Evolutionary conservation across 30 jellyfish, hydroid and myxozoan species (phyloP).

Genomic region (Sanderia malayensis): DNA sequence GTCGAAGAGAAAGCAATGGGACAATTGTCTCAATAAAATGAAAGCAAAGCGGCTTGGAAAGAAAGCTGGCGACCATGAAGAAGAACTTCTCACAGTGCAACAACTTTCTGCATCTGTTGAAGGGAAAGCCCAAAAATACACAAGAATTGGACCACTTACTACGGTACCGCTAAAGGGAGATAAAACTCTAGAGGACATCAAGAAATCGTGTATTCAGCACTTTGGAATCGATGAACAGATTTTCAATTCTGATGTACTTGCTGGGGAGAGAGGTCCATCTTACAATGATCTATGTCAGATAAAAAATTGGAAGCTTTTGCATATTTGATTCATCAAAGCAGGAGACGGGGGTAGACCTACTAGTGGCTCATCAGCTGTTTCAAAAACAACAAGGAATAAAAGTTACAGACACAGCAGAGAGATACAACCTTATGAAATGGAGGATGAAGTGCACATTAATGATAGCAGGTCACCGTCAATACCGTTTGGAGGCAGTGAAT

Average conservation of each 20-base stretch:
- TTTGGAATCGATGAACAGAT: not conserved
- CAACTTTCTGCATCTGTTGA: slow-evolving; percentile 1
- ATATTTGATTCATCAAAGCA: not conserved
- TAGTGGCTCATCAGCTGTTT: not conserved
- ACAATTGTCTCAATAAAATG: too few relatives aligned
- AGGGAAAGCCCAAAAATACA: not conserved
- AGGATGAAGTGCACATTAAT: not conserved
- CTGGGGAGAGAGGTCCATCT: slow-evolving; percentile 3
- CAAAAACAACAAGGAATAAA: not conserved
- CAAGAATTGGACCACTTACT: not conserved
- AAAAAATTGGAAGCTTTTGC: not conserved
- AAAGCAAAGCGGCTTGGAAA: too few relatives aligned
- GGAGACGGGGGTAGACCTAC: too few relatives aligned
- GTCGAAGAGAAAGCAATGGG: not conserved
- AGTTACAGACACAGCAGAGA: not conserved
- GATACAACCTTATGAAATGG: not conserved
- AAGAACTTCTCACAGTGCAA: not conserved
- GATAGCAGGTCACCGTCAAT: not conserved
- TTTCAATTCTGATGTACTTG: not conserved
- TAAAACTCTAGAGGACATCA: not conserved
- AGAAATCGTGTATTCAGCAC: slow-evolving; percentile 1
- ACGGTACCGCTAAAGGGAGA: not conserved
- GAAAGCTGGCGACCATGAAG: not conserved
- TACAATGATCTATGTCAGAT: not conserved
- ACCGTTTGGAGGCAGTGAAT: not conserved